A percentile compares a stretch with the other conserved stretches of the same genome.
Conservation (phyloP, 2,888 invertebrate genomes). For the Andrena camellia region DNA sequence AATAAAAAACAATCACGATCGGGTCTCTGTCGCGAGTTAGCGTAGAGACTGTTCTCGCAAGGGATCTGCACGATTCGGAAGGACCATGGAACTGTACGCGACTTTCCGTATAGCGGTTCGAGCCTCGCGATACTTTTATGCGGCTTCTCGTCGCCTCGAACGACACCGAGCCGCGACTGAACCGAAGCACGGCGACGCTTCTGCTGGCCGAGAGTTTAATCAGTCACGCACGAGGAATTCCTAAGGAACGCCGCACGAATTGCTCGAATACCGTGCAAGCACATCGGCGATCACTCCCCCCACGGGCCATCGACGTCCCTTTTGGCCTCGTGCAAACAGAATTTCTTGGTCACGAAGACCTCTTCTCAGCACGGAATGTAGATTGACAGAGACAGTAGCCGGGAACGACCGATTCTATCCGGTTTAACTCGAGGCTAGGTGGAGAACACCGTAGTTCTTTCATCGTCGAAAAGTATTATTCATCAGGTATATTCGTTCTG, state of each 20-base stretch:
- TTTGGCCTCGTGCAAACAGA: conserved; percentile 65
- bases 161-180: conserved; percentile 34
- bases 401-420: conserved; percentile 62
- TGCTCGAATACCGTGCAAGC: conserved; percentile 50
- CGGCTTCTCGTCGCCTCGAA: neutral
- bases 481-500: neutral
- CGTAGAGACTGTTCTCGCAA: neutral
- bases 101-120: neutral
- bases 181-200: conserved; percentile 57
- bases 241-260: conserved; percentile 9
- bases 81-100: too few species aligned
- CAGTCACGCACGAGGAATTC: conserved; percentile 28
- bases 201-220: conserved; percentile 31
- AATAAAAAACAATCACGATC: neutral
- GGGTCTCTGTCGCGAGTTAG: neutral
- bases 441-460: neutral
- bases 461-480: neutral
- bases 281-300: conserved; percentile 41
- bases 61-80: neutral
- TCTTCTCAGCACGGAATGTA: conserved; percentile 46
- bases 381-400: conserved; percentile 62
- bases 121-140: neutral
- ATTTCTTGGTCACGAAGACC: conserved; percentile 40
- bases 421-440: neutral
- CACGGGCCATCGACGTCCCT: conserved; percentile 40